phyloP scores from a whole-genome alignment of 2,113 vertebrate species.

The Bos indicus region DNA sequence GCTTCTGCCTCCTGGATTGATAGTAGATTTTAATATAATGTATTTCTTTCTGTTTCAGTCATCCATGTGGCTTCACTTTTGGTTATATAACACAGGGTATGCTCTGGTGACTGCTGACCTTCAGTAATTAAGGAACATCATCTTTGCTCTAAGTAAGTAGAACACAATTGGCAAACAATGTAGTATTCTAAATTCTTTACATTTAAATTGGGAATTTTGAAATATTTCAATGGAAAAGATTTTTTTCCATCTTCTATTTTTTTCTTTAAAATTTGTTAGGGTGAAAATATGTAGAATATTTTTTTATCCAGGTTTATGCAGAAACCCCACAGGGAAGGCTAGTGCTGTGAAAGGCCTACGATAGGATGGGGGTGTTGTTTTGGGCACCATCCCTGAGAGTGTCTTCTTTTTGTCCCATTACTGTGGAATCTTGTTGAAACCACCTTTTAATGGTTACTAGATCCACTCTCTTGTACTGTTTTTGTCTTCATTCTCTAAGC shows the following conservation, averaged over 20 bases:
- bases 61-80: not conserved
- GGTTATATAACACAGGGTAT: not conserved
- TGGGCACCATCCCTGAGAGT: no score
- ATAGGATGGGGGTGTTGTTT: not conserved
- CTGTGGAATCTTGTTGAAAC: not conserved
- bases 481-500: not conserved
- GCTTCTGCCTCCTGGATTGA: not conserved
- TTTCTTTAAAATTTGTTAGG: not conserved
- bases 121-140: not conserved
- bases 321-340: not conserved
- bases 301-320: not conserved
- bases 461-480: not conserved
- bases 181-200: not conserved
- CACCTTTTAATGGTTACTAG: not conserved
- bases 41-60: constrained; percentile 30
- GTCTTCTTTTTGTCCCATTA: not conserved
- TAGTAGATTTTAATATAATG: constrained; percentile 54
- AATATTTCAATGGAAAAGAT: not conserved
- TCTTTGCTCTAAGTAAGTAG: not conserved
- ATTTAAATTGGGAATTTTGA: not conserved
- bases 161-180: not conserved
- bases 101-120: not conserved
- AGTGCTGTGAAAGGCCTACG: not conserved
- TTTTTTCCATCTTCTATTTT: not conserved
- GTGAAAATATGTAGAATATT: not conserved